phyloP scores from a whole-genome alignment of 2,113 vertebrate genomes.

The Brienomyrus longianalis region DNA sequence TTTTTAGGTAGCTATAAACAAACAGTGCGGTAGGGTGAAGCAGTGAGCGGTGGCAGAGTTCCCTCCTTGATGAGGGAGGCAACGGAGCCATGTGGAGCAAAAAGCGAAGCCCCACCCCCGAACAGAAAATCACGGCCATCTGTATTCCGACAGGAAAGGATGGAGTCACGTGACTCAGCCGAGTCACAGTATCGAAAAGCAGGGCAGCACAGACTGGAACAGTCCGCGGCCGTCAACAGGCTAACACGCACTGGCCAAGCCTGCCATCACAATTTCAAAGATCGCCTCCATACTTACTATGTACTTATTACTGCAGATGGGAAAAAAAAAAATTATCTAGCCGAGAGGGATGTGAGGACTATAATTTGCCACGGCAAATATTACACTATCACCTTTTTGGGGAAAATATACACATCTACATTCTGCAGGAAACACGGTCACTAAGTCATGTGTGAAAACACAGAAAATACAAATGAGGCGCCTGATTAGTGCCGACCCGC shows the following conservation, averaged over 20 bases:
- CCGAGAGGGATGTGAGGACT: background rate
- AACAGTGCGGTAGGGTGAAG: background rate
- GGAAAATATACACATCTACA: background rate
- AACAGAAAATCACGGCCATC: background rate
- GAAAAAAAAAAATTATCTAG: background rate
- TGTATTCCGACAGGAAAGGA: background rate
- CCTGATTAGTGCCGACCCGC: slow-evolving; percentile 70
- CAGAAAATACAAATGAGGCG: slow-evolving; percentile 72
- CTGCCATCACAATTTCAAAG: background rate
- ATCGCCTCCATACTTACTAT: background rate
- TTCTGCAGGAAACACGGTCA: slow-evolving; percentile 40
- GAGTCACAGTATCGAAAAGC: background rate
- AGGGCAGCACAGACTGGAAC: background rate
- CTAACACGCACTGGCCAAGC: background rate
- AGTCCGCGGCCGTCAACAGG: background rate
- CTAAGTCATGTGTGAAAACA: slow-evolving; percentile 61
- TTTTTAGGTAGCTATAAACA: background rate
- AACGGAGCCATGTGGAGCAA: background rate
- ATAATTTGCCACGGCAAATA: background rate
- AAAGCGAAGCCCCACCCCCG: background rate
- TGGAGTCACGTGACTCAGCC: background rate
- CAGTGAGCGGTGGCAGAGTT: background rate
- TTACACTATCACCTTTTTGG: background rate
- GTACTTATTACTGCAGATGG: background rate
- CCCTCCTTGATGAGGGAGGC: background rate